Evolutionary conservation across 2,888 invertebrate genomes (phyloP), one percentile per base, ranked within the genome.

Genomic region (Zygothrica quintamaculata): DNA sequence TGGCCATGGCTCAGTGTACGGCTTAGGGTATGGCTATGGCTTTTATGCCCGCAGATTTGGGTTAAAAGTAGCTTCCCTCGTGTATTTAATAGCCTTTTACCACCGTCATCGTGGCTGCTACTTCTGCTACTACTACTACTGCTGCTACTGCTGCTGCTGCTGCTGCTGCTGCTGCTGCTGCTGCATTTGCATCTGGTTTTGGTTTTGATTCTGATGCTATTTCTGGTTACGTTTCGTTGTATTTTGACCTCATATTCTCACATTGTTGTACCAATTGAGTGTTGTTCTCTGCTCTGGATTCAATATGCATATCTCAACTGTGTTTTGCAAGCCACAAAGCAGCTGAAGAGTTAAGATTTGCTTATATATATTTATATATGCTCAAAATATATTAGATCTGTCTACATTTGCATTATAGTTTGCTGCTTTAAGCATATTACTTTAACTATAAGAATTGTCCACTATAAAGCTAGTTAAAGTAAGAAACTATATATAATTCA

Each of bases 21-120:
- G n/a, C n/a, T n/a, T n/a, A n/a, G n/a, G n/a, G n/a, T 12, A 18
- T 52, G 39, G 36, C 47, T 13, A 36, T 72, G 77, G 71, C 82
- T 75, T 84, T 84, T 76, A 71, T 80, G 85, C 85, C 80, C 82
- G 74, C 82, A 80, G 80, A 85, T 82, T 85, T 82, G 75, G 82
- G 82, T 85, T 82, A 85, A 82, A 82, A 85, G 80, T 82, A 73
- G 82, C 75, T 73, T 75, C 85, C 85, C 82, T 75, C 64, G 82
- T 82, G 85, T 77, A 79, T 85, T 82, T 85, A 85, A 82, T 82
- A 77, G 82, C 77, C 70, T 79, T 84, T 69, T 60, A 60, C 51
- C 48, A 65, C 59, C 44, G 47, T 51, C 69, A 70, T 55, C 34
- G 65, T 50, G 9, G 40, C 34, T 25, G 39, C 39, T 40, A 25